Conservation (phyloP, 2,113 vertebrate genomes). For the Alosa alosa region DNA sequence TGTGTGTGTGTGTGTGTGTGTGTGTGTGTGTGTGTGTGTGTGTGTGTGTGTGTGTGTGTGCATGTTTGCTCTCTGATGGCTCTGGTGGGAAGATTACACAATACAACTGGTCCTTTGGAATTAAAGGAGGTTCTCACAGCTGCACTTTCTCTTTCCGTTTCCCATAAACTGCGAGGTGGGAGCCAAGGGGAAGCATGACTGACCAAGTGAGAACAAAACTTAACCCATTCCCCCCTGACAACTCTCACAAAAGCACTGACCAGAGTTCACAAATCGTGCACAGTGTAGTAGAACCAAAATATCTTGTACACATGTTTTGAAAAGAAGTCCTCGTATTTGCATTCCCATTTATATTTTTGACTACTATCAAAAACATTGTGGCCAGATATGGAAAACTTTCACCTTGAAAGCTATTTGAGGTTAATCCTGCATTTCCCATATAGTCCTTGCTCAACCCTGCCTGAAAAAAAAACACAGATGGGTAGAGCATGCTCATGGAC, state of each 20-base stretch:
- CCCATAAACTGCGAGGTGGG: conserved; percentile 38
- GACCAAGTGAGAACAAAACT: conserved; percentile 4
- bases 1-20: too few species aligned
- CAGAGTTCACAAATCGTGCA: not conserved
- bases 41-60: not conserved
- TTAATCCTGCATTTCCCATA: not conserved
- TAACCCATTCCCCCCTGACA: conserved; percentile 5
- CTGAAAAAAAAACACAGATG: not conserved
- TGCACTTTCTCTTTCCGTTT: conserved; percentile 45
- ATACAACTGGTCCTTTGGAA: conserved; percentile 38
- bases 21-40: not conserved
- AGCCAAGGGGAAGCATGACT: conserved; percentile 29
- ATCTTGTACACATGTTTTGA: not conserved
- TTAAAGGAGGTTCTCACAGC: conserved; percentile 40
- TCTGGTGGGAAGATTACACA: conserved; percentile 36
- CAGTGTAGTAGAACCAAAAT: not conserved
- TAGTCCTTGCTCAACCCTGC: not conserved
- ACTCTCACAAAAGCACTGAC: not conserved
- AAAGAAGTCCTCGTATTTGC: not conserved
- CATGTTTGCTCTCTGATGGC: conserved; percentile 17
- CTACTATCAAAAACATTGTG: not conserved
- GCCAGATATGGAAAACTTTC: not conserved
- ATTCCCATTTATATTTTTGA: not conserved
- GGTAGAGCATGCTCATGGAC: conserved; percentile 37
- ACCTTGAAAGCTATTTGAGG: not conserved